Percentiles rank a stretch among this genome's conserved stretches.
These are phyloP conservation scores for Diachasmimorpha longicaudata DNA, from an alignment of 1,140 invertebrate species.

Conservation along the genomic window DNA sequence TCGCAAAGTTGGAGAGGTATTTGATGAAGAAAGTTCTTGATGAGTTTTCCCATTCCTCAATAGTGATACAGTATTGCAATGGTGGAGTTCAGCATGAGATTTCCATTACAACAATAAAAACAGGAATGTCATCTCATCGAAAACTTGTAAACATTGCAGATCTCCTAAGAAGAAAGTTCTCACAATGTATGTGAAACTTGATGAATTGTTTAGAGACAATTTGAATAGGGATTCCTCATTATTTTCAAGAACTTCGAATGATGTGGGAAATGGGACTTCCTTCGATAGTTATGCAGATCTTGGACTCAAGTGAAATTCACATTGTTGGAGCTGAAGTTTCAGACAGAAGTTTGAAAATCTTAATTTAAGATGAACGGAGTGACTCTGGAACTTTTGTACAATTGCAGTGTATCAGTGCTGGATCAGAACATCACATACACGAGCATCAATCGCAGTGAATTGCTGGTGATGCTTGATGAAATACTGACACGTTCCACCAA, in stretches of 20 bases:
- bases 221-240: too few species aligned
- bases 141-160: too few species aligned
- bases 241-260: too few species aligned
- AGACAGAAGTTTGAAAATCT: neutral
- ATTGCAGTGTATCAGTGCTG: constrained; percentile 42
- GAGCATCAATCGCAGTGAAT: constrained; percentile 38
- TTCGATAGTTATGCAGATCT: too few species aligned
- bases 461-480: constrained; percentile 35
- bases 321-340: neutral
- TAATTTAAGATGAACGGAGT: constrained; percentile 37
- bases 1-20: neutral
- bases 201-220: too few species aligned
- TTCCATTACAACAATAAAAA: neutral
- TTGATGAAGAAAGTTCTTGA: constrained; percentile 11
- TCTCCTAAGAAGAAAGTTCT: too few species aligned
- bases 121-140: too few species aligned
- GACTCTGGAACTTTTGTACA: constrained; percentile 37
- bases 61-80: too few species aligned
- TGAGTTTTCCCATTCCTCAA: neutral
- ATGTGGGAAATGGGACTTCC: too few species aligned
- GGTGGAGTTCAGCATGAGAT: neutral
- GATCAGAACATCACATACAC: constrained; percentile 34
- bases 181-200: too few species aligned
- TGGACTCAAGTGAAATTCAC: neutral
- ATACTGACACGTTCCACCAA: constrained; percentile 32